These are phyloP conservation scores for Mycteria americana DNA, from an alignment of 2,797 vertebrate species.

Conservation along the genomic window DNA sequence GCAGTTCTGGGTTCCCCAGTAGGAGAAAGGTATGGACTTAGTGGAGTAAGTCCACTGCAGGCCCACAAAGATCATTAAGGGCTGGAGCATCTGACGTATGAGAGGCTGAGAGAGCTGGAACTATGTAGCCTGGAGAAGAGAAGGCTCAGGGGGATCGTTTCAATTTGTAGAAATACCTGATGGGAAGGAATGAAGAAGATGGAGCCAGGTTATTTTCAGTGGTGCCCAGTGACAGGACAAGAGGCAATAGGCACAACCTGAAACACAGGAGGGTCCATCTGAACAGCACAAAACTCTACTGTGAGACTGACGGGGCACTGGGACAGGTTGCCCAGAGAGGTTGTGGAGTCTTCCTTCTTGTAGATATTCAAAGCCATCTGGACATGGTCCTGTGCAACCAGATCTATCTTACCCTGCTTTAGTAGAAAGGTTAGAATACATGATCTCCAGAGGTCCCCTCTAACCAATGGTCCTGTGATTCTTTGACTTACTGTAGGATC, in stretches of 20 bases:
- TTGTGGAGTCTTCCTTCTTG: neutral
- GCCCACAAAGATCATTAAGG: neutral
- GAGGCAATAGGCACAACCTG: neutral
- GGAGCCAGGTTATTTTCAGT: neutral
- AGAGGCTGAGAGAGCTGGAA: neutral
- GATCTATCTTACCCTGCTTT: neutral
- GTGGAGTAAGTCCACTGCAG: neutral
- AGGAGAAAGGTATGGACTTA: neutral
- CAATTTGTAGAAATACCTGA: neutral
- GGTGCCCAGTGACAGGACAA: neutral
- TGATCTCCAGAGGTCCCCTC: neutral
- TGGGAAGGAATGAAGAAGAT: neutral
- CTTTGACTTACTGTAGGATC: neutral
- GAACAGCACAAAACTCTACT: neutral
- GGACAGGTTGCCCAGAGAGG: neutral
- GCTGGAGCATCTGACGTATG: neutral
- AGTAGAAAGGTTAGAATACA: neutral
- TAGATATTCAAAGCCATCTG: neutral
- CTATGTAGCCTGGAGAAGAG: neutral
- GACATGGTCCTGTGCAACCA: neutral
- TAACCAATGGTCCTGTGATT: neutral
- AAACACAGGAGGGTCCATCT: neutral
- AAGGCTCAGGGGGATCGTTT: neutral
- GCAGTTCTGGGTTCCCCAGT: neutral
- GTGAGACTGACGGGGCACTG: neutral